phyloP scores from a whole-genome alignment of 35 echinoderm and acorn worm species.

The Apostichopus californicus region DNA sequence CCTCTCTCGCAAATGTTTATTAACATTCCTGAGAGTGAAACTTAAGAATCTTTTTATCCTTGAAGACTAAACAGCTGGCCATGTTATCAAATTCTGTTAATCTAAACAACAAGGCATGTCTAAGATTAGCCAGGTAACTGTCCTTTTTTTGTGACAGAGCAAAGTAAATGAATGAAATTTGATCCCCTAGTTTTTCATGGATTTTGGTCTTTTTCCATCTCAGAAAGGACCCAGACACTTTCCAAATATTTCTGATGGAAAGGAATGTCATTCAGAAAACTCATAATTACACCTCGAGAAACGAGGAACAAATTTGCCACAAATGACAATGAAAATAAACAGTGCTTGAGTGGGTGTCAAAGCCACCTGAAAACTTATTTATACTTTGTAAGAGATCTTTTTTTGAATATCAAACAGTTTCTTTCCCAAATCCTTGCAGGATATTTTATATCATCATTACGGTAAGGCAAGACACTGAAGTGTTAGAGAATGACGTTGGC shows the following conservation, averaged over 20 bases:
- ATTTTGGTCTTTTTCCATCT: neutral
- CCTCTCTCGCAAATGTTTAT: too few relatives aligned
- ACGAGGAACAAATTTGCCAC: conserved; percentile 14
- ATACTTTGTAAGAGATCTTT: neutral
- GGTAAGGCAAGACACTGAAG: neutral
- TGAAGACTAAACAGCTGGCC: too few relatives aligned
- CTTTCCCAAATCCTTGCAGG: neutral
- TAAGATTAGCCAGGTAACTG: neutral
- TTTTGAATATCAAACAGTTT: neutral
- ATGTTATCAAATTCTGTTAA: neutral
- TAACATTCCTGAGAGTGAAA: too few relatives aligned
- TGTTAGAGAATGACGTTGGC: neutral
- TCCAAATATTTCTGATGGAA: too few relatives aligned
- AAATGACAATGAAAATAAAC: conserved; percentile 8
- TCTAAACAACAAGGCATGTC: neutral
- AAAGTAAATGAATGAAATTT: conserved; percentile 6
- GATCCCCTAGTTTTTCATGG: conserved; percentile 2
- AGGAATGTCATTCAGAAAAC: neutral
- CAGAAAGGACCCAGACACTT: neutral
- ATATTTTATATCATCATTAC: conserved; percentile 32
- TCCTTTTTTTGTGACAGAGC: neutral
- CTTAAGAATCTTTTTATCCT: too few relatives aligned
- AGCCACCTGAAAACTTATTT: conserved; percentile 29
- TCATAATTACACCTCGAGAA: conserved; percentile 5
- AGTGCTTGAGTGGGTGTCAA: neutral